phyloP scores from a whole-genome alignment of 2,888 invertebrate genomes.

The Parelbella ahira region DNA sequence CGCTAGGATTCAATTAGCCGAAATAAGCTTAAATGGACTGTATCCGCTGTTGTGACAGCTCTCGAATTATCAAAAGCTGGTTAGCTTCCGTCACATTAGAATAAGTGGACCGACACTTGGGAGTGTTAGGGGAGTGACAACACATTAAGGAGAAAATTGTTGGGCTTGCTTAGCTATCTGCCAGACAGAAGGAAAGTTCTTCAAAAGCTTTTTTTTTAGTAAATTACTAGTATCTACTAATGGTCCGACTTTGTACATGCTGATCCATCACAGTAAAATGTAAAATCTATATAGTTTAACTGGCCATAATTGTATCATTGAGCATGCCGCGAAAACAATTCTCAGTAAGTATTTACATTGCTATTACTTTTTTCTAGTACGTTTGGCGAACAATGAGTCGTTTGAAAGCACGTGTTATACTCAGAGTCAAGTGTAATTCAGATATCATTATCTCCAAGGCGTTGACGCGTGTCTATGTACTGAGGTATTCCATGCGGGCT shows the following conservation, averaged over 20 bases:
- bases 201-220: no score
- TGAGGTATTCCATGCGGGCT: slow-evolving; percentile 56
- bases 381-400: slow-evolving; percentile 14
- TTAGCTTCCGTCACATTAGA: slow-evolving; percentile 56
- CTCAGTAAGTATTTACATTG: no score
- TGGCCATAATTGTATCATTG: no score
- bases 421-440: slow-evolving; percentile 63
- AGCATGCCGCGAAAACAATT: no score
- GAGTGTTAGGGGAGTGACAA: slow-evolving; percentile 48
- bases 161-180: background rate
- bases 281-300: no score
- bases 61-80: slow-evolving; percentile 63
- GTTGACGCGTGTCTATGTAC: slow-evolving; percentile 58
- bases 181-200: no score
- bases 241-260: no score
- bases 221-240: no score
- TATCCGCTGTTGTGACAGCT: slow-evolving; percentile 78
- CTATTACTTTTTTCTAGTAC: slow-evolving; percentile 1
- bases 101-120: slow-evolving; percentile 20
- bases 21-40: slow-evolving; percentile 77
- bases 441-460: slow-evolving; percentile 63
- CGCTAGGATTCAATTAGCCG: slow-evolving; percentile 78
- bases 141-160: slow-evolving; percentile 29
- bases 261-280: no score
- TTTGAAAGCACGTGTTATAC: slow-evolving; percentile 28